Base-by-base conservation (phyloP, 2,797 vertebrate genomes). In the Phataginus tetradactyla region DNA sequence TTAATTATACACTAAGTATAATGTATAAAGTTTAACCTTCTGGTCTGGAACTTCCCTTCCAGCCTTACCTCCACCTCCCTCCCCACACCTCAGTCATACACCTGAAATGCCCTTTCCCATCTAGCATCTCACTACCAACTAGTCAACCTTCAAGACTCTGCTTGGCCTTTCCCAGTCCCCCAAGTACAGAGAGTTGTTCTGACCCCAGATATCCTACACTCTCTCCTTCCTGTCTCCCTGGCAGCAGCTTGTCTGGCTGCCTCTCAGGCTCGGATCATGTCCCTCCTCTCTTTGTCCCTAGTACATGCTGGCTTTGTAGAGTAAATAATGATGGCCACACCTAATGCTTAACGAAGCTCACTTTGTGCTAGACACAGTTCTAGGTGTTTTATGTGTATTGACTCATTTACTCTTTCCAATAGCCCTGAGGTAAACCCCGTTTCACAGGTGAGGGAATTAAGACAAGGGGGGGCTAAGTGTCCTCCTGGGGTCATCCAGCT, bases 361-460 rank as follows among this genome's bases (percentile, higher is more conserved):
- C 7, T n/a, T 83, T 55, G 32, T 51, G 45, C 6, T 23, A 27
- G 61, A 39, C 32, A 32, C 7, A 15, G 45, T 64, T 84, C 14
- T 25, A 55, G 12, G 5, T 53, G n/a, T 29, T 86, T 77, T 45
- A 32, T 0, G 15, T 14, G 23, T 18, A 4, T 29, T 49, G 49
- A 61, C 4, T 55, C 17, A 51, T 61, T 64, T 74, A 39, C 20
- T 75, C 37, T 74, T 83, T 59, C 53, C 39, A 25, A 3, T 2
- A 79, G 61, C 9, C 20, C 37, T 4, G 4, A 87, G 17, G 51
- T 32, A 45, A 61, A 61, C 20, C 66, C 34, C 59, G 61, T 21
- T 89, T 81, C 79, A 66, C 4, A 87, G 57, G 29, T 57, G 63
- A 74, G 11, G 15, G 72, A 64, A 74, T 79, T 37, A 86, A 91